These are phyloP conservation scores for Acanthaster planci DNA, from an alignment of 35 echinoderm and acorn worm species.

Conservation along the genomic window DNA sequence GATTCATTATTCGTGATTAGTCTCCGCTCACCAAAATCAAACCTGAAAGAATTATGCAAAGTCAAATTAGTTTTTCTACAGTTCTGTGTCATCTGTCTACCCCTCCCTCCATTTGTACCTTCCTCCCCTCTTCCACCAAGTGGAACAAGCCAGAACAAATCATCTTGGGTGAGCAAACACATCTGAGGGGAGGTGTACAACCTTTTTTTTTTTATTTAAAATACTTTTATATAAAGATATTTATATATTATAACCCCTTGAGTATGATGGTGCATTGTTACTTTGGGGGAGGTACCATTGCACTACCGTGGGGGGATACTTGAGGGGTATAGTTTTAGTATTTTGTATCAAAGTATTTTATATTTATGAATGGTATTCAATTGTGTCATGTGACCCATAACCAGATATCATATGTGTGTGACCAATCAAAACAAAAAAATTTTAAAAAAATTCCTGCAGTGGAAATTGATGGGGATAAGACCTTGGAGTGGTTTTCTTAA, in stretches of 20 bases:
- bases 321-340: not conserved
- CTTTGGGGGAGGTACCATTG: conserved; percentile 5
- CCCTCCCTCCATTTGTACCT: not conserved
- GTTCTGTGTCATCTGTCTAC: not conserved
- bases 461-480: too few relatives aligned
- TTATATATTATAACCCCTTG: not conserved
- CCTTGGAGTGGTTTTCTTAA: too few relatives aligned
- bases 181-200: not conserved
- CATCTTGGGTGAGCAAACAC: not conserved
- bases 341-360: conserved; percentile 21
- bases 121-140: not conserved
- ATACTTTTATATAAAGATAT: conserved; percentile 24
- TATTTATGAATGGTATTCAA: not conserved
- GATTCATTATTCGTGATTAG: too few relatives aligned
- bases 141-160: not conserved
- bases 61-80: not conserved
- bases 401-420: conserved; percentile 26
- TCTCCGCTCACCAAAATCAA: too few relatives aligned
- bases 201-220: not conserved
- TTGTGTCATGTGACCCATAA: not conserved
- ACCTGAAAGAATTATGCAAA: too few relatives aligned
- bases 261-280: not conserved
- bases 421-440: not conserved
- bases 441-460: not conserved
- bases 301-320: not conserved